phyloP scores from a whole-genome alignment of 1,140 invertebrate genomes.

The Drosophila saltans region DNA sequence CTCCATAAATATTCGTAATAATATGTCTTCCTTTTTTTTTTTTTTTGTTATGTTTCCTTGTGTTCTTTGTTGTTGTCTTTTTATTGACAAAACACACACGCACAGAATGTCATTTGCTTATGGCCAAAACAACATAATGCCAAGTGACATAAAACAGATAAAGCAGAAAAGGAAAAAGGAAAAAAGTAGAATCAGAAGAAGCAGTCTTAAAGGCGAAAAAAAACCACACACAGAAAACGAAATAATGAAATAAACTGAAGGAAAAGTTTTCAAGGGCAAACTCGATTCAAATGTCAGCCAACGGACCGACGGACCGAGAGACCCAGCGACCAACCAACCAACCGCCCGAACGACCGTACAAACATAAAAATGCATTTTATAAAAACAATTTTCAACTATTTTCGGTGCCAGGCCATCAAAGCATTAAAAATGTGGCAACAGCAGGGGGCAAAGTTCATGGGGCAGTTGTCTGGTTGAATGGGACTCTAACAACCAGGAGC shows the following conservation, averaged over 20 bases:
- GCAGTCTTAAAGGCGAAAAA: not conserved
- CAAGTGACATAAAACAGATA: constrained; percentile 6
- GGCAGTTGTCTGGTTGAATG: constrained; percentile 16
- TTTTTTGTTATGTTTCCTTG: constrained; percentile 4
- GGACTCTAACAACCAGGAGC: constrained; percentile 3
- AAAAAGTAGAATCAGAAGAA: constrained; percentile 5
- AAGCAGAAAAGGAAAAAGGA: not conserved
- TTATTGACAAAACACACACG: constrained; percentile 53
- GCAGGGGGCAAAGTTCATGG: constrained; percentile 4
- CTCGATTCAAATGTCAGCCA: constrained; percentile 31
- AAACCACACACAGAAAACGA: not conserved
- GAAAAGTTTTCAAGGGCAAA: constrained; percentile 31
- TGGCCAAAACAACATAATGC: constrained; percentile 16
- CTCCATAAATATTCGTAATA: constrained; percentile 7
- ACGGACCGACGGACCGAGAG: not conserved
- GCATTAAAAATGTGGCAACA: not conserved
- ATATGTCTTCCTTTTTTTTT: constrained; percentile 12
- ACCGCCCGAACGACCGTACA: constrained; percentile 5
- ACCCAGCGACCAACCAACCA: not conserved
- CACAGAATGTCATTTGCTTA: constrained; percentile 6
- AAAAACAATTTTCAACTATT: constrained; percentile 47
- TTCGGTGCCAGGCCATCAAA: constrained; percentile 41
- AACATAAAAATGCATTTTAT: constrained; percentile 23
- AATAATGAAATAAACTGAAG: not conserved
- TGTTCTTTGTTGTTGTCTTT: constrained; percentile 32